Percentiles rank a stretch among this genome's conserved stretches.
Evolutionary conservation across 2,888 invertebrate species (phyloP).

Genomic region (Tillus elongatus): DNA sequence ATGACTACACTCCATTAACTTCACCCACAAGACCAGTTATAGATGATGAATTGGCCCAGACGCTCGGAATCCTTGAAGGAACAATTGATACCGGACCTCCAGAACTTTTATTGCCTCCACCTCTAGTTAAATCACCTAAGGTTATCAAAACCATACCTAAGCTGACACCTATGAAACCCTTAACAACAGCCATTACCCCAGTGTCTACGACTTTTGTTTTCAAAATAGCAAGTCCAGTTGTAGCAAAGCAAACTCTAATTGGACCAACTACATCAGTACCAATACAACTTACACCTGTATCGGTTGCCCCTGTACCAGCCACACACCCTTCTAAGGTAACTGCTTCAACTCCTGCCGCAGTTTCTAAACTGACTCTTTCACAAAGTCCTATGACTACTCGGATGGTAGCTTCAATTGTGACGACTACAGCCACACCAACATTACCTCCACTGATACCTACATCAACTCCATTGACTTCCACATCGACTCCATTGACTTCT

Average conservation of each 20-base stretch:
- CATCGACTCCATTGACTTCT: not conserved
- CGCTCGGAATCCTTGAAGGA: conserved; percentile 37
- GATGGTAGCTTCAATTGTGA: too few species aligned
- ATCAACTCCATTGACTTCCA: not conserved
- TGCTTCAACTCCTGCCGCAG: conserved; percentile 30
- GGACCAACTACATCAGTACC: conserved; percentile 13
- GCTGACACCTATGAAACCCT: conserved; percentile 16
- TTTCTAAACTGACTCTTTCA: conserved; percentile 26
- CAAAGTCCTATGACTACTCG: too few species aligned
- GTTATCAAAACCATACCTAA: conserved; percentile 10
- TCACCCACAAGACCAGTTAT: conserved; percentile 49
- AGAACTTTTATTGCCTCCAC: conserved; percentile 12
- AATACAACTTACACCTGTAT: conserved; percentile 6
- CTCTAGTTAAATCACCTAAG: conserved; percentile 10
- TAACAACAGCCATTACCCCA: conserved; percentile 10
- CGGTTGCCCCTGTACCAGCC: not conserved
- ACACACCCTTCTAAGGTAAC: conserved; percentile 16
- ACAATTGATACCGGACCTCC: conserved; percentile 16
- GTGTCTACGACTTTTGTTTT: not conserved
- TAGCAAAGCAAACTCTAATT: not conserved
- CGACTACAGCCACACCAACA: too few species aligned
- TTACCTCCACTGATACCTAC: not conserved
- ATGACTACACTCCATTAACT: conserved; percentile 67
- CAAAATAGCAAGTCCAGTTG: not conserved
- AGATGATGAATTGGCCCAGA: conserved; percentile 37